Conservation (phyloP, 2,888 invertebrate genomes). For the Pterostichus madidus region DNA sequence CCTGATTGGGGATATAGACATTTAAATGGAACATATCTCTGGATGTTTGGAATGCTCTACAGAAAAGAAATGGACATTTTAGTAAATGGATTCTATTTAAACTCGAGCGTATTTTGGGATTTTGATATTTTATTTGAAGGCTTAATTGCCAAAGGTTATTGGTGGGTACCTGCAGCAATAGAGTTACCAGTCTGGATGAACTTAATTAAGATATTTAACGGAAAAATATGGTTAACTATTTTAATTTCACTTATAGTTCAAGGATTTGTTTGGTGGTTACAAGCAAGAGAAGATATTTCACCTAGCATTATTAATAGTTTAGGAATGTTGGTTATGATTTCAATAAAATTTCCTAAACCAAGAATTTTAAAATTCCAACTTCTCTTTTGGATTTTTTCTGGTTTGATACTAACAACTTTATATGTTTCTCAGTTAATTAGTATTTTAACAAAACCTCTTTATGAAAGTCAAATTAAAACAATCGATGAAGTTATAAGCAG, state of each 20-base stretch:
- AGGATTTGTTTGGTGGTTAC: slow-evolving; percentile 1
- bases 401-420: slow-evolving; percentile 34
- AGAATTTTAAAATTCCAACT: slow-evolving; percentile 16
- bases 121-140: slow-evolving; percentile 24
- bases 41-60: slow-evolving; percentile 22
- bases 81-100: slow-evolving; percentile 42
- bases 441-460: slow-evolving; percentile 32
- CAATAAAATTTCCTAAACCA: slow-evolving; percentile 6
- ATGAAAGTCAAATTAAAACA: slow-evolving; percentile 35
- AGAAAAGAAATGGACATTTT: slow-evolving; percentile 8
- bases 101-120: slow-evolving; percentile 31
- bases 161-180: slow-evolving; percentile 37
- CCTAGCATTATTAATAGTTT: not conserved
- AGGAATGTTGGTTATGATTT: slow-evolving; percentile 7
- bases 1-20: slow-evolving; percentile 33
- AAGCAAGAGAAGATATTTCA: slow-evolving; percentile 1
- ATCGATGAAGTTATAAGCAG: slow-evolving; percentile 30
- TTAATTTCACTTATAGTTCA: not conserved
- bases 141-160: slow-evolving; percentile 29
- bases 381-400: slow-evolving; percentile 16
- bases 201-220: slow-evolving; percentile 10
- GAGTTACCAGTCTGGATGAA: slow-evolving; percentile 40
- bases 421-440: slow-evolving; percentile 47
- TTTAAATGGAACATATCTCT: slow-evolving; percentile 12
- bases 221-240: not conserved